These are phyloP conservation scores for Piliocolobus tephrosceles DNA, from an alignment of 2,113 vertebrate genomes.

Conservation along the genomic window DNA sequence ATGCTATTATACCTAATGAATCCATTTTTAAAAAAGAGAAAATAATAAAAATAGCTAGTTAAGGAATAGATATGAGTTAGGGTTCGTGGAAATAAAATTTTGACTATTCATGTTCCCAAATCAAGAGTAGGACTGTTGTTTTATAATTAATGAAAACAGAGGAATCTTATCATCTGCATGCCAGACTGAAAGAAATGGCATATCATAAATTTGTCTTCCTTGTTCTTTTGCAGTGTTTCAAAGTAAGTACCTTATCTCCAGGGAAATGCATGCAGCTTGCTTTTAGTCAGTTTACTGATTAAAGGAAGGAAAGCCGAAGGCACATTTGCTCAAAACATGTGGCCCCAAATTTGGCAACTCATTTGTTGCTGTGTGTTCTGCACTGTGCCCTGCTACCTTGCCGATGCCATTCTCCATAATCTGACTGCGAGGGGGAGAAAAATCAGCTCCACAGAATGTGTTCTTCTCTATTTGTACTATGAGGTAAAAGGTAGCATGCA, in stretches of 20 bases:
- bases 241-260: background rate
- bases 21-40: background rate
- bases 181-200: background rate
- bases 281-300: background rate
- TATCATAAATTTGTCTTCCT: background rate
- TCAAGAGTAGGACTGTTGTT: background rate
- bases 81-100: background rate
- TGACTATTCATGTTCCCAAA: background rate
- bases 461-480: background rate
- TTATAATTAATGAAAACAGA: background rate
- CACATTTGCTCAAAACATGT: background rate
- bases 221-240: background rate
- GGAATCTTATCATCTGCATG: background rate
- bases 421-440: background rate
- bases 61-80: background rate
- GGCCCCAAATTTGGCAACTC: background rate
- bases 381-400: background rate
- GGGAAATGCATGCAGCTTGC: background rate
- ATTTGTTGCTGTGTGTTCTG: background rate
- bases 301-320: constrained; percentile 30
- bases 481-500: background rate
- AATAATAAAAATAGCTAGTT: background rate
- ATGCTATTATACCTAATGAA: background rate
- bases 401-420: fast-evolving
- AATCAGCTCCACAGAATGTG: background rate